Evolutionary conservation across 2,888 invertebrate genomes (phyloP).

Genomic region (Eueremaeus valkanovi): DNA sequence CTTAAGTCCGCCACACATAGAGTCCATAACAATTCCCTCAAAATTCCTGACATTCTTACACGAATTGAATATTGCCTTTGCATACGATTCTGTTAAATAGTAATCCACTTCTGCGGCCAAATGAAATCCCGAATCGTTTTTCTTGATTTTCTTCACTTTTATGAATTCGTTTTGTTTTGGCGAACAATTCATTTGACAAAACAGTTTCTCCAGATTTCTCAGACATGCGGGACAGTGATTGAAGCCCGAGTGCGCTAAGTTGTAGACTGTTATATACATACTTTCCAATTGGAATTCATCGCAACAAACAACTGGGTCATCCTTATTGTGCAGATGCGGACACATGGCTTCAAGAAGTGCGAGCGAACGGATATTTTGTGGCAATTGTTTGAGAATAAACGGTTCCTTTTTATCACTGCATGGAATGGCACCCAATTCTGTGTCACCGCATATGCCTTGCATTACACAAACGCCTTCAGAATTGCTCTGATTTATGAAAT

Average conservation of each 20-base stretch:
- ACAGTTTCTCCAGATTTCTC: conserved; percentile 44
- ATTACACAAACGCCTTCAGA: neutral
- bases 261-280: neutral
- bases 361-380: neutral
- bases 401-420: neutral
- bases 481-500: no score
- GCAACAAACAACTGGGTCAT: neutral
- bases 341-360: neutral
- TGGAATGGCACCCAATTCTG: neutral
- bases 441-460: neutral
- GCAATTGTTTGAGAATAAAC: neutral
- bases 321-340: neutral
- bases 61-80: conserved; percentile 42
- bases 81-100: conserved; percentile 43
- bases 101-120: conserved; percentile 43
- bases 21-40: conserved; percentile 43
- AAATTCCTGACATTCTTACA: conserved; percentile 42
- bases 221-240: conserved; percentile 45
- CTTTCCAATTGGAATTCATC: conserved; percentile 12
- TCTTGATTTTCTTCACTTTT: conserved; percentile 39
- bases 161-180: conserved; percentile 44
- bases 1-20: conserved; percentile 44
- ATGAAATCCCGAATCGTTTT: conserved; percentile 41
- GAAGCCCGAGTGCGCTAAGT: conserved; percentile 37
- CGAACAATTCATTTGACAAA: conserved; percentile 45